Conservation (phyloP, 2,113 vertebrate genomes). For the Sinocyclocheilus grahami region DNA sequence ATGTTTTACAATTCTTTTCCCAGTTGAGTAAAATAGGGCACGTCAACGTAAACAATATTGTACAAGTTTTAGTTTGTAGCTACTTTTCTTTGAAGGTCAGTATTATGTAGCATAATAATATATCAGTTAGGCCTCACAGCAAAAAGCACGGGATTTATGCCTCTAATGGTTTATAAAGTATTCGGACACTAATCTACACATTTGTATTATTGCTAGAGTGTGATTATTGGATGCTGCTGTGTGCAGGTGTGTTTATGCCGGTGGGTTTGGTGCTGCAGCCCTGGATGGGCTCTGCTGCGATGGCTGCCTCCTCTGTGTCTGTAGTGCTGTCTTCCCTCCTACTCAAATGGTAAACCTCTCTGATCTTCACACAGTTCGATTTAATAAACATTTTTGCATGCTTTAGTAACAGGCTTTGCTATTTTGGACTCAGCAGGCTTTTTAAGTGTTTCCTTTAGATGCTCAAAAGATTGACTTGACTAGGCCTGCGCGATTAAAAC, state of each 20-base stretch:
- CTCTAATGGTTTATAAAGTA: neutral
- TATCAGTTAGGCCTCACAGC: neutral
- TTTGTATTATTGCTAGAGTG: neutral
- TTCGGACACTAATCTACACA: neutral
- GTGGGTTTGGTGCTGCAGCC: conserved; percentile 89
- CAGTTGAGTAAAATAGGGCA: too few species aligned
- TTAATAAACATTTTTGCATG: neutral
- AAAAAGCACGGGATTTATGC: neutral
- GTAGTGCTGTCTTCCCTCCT: conserved; percentile 93
- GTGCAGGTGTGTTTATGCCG: conserved; percentile 89
- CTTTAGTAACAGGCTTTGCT: neutral
- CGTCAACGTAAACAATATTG: neutral
- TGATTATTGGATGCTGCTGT: conserved; percentile 1
- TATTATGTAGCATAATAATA: neutral
- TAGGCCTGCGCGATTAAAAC: too few species aligned
- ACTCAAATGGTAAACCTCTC: conserved; percentile 83
- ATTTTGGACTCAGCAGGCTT: too few species aligned
- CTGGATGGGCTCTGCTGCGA: conserved; percentile 98
- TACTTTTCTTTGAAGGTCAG: neutral
- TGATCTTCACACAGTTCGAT: neutral
- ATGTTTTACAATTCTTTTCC: too few species aligned
- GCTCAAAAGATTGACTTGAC: too few species aligned
- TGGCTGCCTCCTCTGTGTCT: conserved; percentile 96
- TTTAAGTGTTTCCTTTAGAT: too few species aligned
- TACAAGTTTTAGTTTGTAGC: neutral